phyloP scores from a whole-genome alignment of 2,888 invertebrate genomes.

The Ennomos erosarius region DNA sequence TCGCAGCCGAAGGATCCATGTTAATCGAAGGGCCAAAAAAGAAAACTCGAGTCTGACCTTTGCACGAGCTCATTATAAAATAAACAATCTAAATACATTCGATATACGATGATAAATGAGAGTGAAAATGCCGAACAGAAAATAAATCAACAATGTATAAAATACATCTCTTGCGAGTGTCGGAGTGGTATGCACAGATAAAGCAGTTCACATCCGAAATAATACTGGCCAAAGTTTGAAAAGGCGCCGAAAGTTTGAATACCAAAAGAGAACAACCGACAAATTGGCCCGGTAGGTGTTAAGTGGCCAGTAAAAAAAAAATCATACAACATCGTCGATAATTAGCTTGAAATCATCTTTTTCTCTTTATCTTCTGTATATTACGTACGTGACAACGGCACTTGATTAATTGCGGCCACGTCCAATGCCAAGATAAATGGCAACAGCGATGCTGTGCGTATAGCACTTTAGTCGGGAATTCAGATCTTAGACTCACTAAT shows the following conservation, averaged over 20 bases:
- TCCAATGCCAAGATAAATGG: conserved; percentile 79
- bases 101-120: conserved; percentile 63
- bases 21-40: conserved; percentile 37
- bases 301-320: conserved; percentile 70
- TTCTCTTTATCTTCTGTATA: conserved; percentile 75
- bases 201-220: conserved; percentile 39
- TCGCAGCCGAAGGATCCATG: conserved; percentile 38
- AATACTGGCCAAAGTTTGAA: conserved; percentile 39
- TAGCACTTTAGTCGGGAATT: conserved; percentile 45
- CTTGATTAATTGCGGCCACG: conserved; percentile 81
- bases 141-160: conserved; percentile 54
- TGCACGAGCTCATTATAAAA: conserved; percentile 57
- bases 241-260: conserved; percentile 51
- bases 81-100: conserved; percentile 60
- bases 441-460: conserved; percentile 39
- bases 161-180: conserved; percentile 26
- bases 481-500: conserved; percentile 50
- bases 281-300: conserved; percentile 73
- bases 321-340: conserved; percentile 69
- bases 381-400: conserved; percentile 77
- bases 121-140: conserved; percentile 47
- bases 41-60: conserved; percentile 41
- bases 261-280: conserved; percentile 64
- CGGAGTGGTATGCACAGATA: conserved; percentile 41
- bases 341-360: conserved; percentile 81